Percentiles rank a stretch among this genome's conserved stretches.
phyloP scores from a whole-genome alignment of 2,113 vertebrate species.

The Tragelaphus imberbis region DNA sequence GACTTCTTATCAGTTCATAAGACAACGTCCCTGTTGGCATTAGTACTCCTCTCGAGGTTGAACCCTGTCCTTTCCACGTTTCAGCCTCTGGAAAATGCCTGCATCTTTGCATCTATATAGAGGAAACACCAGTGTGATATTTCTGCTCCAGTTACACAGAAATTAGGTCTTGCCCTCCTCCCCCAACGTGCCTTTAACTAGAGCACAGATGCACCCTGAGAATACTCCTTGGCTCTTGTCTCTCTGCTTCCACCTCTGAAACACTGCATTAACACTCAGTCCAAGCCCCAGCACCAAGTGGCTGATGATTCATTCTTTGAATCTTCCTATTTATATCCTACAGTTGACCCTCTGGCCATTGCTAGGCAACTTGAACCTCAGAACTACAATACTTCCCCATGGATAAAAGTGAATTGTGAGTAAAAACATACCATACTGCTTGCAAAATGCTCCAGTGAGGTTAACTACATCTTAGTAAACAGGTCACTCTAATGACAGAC shows the following conservation, averaged over 20 bases:
- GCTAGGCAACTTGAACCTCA: not conserved
- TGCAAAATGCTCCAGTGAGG: not conserved
- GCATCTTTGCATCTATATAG: slow-evolving; percentile 15
- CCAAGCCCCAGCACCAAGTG: not conserved
- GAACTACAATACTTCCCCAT: not conserved
- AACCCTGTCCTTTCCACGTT: not conserved
- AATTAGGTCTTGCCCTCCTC: slow-evolving; percentile 46
- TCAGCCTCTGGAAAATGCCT: not conserved
- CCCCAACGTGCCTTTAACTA: not conserved
- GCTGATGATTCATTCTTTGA: not conserved
- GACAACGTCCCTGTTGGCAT: not conserved
- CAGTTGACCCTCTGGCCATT: not conserved
- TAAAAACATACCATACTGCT: not conserved
- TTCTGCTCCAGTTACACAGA: slow-evolving; percentile 66
- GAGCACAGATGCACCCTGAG: not conserved
- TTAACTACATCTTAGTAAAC: not conserved
- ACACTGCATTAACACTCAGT: not conserved
- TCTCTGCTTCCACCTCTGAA: not conserved
- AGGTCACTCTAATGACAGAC: not conserved
- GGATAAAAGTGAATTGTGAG: not conserved
- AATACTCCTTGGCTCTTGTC: not conserved
- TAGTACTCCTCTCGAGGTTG: not conserved
- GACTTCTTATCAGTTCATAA: not conserved
- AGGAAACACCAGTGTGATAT: slow-evolving; percentile 40
- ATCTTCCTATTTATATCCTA: not conserved